Percentiles rank a stretch among this genome's conserved stretches.
Conservation (phyloP, 2,888 invertebrate genomes). For the Lycophotia porphyrea region DNA sequence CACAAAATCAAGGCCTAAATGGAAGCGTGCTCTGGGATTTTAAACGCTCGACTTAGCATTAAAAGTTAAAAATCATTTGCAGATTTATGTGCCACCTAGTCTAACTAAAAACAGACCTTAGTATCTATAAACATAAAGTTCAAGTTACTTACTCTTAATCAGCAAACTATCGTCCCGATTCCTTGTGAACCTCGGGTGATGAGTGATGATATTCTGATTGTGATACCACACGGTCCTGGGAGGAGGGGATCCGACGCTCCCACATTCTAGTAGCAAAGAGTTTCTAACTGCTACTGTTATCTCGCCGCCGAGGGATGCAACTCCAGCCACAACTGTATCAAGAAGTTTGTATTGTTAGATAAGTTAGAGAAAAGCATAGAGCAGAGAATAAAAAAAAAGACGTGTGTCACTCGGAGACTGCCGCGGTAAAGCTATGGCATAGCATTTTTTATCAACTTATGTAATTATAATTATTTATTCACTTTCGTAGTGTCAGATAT, state of each 20-base stretch:
- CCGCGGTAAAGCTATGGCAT: too few species aligned
- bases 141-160: constrained; percentile 83
- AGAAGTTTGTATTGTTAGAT: constrained; percentile 24
- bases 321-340: constrained; percentile 90
- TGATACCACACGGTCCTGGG: constrained; percentile 89
- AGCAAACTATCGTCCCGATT: constrained; percentile 86
- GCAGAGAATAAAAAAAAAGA: too few species aligned
- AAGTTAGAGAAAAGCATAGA: constrained; percentile 9
- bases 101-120: neutral
- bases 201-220: constrained; percentile 88
- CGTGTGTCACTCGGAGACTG: too few species aligned
- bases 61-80: too few species aligned
- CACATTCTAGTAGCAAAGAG: constrained; percentile 82
- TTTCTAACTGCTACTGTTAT: constrained; percentile 85
- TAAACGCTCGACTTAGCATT: too few species aligned
- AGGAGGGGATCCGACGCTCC: constrained; percentile 86
- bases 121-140: neutral
- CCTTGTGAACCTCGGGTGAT: constrained; percentile 86
- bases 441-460: too few species aligned
- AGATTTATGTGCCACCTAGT: neutral
- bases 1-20: too few species aligned
- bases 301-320: constrained; percentile 91
- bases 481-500: too few species aligned
- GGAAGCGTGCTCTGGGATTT: too few species aligned
- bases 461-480: too few species aligned